Evolutionary conservation across 2,113 vertebrate genomes (phyloP).

Genomic region (Tichodroma muraria): DNA sequence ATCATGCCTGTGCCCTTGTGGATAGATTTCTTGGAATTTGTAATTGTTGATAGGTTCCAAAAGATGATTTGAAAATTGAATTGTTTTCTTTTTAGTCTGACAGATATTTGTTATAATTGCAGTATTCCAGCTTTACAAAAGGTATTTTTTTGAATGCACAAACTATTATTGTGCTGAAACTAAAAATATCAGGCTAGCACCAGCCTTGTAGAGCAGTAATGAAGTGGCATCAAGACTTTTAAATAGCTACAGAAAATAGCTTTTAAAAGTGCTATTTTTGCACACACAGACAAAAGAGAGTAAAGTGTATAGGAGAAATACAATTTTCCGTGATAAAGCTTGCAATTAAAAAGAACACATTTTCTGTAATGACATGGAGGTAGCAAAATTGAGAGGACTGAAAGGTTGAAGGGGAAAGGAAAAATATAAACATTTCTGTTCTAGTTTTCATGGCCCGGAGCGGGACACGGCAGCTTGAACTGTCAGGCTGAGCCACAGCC

Average conservation of each 20-base stretch:
- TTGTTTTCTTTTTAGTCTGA: background rate
- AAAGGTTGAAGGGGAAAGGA: background rate
- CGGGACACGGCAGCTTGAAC: background rate
- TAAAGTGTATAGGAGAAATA: background rate
- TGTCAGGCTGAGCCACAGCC: background rate
- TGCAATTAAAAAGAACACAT: background rate
- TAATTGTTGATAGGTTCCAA: background rate
- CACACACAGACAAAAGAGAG: background rate
- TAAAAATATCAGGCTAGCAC: background rate
- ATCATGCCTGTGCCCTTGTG: background rate
- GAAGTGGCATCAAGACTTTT: background rate
- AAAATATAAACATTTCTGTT: fast-evolving
- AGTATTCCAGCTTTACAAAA: background rate
- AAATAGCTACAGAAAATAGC: slow-evolving; percentile 1
- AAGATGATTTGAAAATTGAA: background rate
- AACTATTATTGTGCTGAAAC: background rate
- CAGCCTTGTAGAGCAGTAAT: background rate
- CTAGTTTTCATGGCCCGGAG: background rate
- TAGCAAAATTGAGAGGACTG: background rate
- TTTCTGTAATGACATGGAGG: background rate
- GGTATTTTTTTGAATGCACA: background rate
- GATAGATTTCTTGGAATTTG: background rate
- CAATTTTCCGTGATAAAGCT: background rate
- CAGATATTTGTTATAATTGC: background rate
- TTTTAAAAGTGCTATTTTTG: background rate